These are phyloP conservation scores for Drosophila emarginata DNA, from an alignment of 2,888 invertebrate species.

Conservation along the genomic window DNA sequence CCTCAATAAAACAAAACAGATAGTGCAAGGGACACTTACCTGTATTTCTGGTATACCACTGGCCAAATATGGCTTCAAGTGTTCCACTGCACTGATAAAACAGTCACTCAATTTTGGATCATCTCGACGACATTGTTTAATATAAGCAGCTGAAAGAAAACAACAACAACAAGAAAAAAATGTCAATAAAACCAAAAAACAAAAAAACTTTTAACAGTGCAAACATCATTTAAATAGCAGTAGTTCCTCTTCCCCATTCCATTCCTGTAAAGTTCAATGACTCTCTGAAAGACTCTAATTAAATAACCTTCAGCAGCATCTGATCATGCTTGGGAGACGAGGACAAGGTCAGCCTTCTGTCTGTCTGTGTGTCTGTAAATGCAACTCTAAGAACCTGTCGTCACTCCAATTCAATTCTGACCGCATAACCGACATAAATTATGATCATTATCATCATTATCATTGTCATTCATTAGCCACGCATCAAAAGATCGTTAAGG, in stretches of 20 bases:
- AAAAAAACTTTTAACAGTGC: conserved; percentile 32
- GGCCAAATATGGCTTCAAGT: conserved; percentile 85
- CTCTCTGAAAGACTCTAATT: conserved; percentile 26
- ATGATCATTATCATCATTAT: conserved; percentile 28
- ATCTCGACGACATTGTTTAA: conserved; percentile 86
- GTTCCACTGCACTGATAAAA: conserved; percentile 84
- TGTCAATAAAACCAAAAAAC: conserved; percentile 19
- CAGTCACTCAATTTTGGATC: conserved; percentile 86
- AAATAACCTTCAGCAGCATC: conserved; percentile 25
- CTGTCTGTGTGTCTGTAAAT: conserved; percentile 26
- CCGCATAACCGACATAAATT: conserved; percentile 39
- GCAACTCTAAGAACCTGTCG: conserved; percentile 46
- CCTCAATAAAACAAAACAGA: conserved; percentile 14
- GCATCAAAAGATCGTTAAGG: conserved; percentile 29
- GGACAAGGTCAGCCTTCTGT: conserved; percentile 12
- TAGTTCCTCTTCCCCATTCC: conserved; percentile 10
- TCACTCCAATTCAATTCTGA: conserved; percentile 30
- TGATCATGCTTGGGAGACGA: conserved; percentile 3
- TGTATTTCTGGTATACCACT: conserved; percentile 86
- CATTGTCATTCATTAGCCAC: conserved; percentile 30
- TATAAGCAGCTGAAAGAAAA: conserved; percentile 81
- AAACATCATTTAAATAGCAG: conserved; percentile 15
- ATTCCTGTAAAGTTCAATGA: conserved; percentile 66
- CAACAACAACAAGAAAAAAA: conserved; percentile 14
- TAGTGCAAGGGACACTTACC: conserved; percentile 63